phyloP scores from a whole-genome alignment of 2,888 invertebrate genomes.

The Corbicula japonica region DNA sequence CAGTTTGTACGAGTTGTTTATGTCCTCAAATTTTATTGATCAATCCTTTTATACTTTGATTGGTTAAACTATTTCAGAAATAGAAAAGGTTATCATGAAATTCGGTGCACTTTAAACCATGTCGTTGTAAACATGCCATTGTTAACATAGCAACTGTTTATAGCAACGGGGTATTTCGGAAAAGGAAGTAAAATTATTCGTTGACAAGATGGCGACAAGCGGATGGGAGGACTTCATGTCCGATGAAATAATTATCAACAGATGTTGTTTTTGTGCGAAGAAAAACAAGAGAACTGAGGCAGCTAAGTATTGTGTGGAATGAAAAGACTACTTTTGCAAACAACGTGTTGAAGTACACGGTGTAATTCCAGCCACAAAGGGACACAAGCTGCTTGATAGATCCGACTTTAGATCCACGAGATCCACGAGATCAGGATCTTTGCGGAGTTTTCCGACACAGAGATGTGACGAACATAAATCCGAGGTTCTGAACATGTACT shows the following conservation, averaged over 20 bases:
- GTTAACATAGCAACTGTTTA: too few relatives aligned
- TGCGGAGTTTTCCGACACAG: conserved; percentile 3
- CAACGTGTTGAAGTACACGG: conserved; percentile 2
- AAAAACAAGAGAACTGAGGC: neutral
- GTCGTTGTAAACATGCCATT: too few relatives aligned
- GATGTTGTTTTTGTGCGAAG: conserved; percentile 7
- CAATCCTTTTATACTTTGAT: too few relatives aligned
- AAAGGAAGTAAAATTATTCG: too few relatives aligned
- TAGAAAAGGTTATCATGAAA: too few relatives aligned
- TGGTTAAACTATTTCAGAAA: too few relatives aligned
- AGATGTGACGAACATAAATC: neutral
- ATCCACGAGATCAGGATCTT: neutral
- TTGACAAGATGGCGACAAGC: conserved; percentile 4
- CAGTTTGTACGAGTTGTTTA: too few relatives aligned
- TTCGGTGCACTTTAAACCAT: too few relatives aligned
- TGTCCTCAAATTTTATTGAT: too few relatives aligned
- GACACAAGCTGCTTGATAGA: conserved; percentile 2
- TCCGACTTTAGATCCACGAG: neutral
- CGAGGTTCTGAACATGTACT: conserved; percentile 14
- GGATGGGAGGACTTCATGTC: neutral
- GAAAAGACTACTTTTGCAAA: conserved; percentile 15
- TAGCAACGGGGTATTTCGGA: too few relatives aligned
- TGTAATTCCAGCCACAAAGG: neutral
- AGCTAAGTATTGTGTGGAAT: conserved; percentile 7
- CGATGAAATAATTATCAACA: neutral